Conservation (phyloP, 2,113 vertebrate genomes). For the Lipotes vexillifer region DNA sequence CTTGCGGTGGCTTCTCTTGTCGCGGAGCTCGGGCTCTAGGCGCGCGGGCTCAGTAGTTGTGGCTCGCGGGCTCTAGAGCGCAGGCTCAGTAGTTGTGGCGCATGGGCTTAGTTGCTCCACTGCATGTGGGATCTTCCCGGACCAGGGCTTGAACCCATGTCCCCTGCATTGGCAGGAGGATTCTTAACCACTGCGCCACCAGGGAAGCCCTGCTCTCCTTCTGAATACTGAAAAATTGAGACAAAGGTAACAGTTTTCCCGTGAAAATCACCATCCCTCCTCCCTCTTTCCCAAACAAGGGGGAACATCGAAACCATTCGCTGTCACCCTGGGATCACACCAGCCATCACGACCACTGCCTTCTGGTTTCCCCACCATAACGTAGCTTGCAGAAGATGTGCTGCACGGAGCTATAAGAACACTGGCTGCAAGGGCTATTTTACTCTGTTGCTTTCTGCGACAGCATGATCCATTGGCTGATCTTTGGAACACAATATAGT, state of each 20-base stretch:
- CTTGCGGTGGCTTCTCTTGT: too few relatives aligned
- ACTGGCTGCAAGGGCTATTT: not conserved
- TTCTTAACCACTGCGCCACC: too few relatives aligned
- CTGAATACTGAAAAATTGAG: not conserved
- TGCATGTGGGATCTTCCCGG: too few relatives aligned
- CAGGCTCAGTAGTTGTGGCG: too few relatives aligned
- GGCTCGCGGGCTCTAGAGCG: too few relatives aligned
- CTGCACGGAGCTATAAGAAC: not conserved
- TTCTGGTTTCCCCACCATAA: not conserved
- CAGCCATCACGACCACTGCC: not conserved
- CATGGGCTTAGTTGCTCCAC: too few relatives aligned
- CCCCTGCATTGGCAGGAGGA: too few relatives aligned
- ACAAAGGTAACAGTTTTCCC: not conserved
- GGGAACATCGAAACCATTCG: not conserved
- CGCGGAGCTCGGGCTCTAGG: too few relatives aligned
- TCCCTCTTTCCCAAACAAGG: not conserved
- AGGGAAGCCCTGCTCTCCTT: not conserved
- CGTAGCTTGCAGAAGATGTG: conserved; percentile 2
- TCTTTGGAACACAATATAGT: conserved; percentile 57
- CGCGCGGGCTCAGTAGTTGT: too few relatives aligned
- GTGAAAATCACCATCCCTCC: not conserved
- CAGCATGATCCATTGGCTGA: conserved; percentile 58
- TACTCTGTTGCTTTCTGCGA: not conserved
- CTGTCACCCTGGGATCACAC: not conserved
- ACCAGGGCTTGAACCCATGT: too few relatives aligned